Evolutionary conservation across 2,113 vertebrate species (phyloP), one percentile per base, ranked within the genome.

Genomic region (Anguilla japonica): DNA sequence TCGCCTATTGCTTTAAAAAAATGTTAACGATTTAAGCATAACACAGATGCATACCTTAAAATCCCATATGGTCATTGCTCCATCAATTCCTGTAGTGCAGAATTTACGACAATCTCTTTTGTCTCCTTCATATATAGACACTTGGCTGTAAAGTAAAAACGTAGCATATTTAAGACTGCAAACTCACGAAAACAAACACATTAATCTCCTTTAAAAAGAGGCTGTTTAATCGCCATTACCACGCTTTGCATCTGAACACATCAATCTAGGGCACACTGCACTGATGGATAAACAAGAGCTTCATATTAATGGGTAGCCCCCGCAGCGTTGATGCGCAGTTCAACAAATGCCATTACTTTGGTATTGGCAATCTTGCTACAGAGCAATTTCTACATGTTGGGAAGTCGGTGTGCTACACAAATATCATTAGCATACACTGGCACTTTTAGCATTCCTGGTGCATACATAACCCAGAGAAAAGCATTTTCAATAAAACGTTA

Each of bases 51-150:
- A 83, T 85, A 99, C 98, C 98, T 99, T 99, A 89, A 99, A 98
- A 93, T 99, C 98, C 98, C 98, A 99, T 95, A 99, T 99, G 91
- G 98, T 98, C 98, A 99, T 99, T 50, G 98, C 98, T 94, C 98
- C 98, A 87, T 99, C 98, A 1, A 99, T 99, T 93, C 98, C 98
- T 3, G 98, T 99, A 94, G 98, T 99, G 96, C 98, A 99, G 96
- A 99, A 99, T 93, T 99, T 99, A 88, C 97, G 97, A 95, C 98
- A 99, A 84, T 99, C 98, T 93, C 96, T 97, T 95, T 99, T 99
- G 96, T 99, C 98, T 91, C 98, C 97, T 90, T 99, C 98, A 91
- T 98, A 99, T 95, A 99, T 97, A 95, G 98, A 99, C 96, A 99
- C 98, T 96, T 99, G 98, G 95, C 98, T 99, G 90, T 75, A 91